phyloP scores from a whole-genome alignment of 2,797 vertebrate species.

The Hozukius guyotensis region DNA sequence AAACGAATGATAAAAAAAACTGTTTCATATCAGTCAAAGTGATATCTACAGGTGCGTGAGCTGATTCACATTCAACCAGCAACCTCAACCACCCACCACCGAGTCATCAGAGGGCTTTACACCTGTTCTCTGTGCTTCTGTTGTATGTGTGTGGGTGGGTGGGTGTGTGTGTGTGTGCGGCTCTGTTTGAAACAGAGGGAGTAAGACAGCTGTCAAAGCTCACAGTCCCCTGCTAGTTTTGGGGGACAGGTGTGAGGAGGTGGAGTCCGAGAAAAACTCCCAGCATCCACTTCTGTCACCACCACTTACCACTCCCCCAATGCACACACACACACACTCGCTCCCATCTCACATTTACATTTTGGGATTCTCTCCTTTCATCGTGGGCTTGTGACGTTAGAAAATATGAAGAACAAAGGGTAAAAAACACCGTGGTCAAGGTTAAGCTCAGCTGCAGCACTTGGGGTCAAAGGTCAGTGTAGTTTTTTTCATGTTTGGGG shows the following conservation, averaged over 20 bases:
- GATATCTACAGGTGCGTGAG: slow-evolving; percentile 11
- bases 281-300: slow-evolving; percentile 27
- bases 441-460: not conserved
- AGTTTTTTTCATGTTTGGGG: not conserved
- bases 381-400: not conserved
- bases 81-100: slow-evolving; percentile 31
- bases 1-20: not conserved
- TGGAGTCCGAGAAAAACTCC: slow-evolving; percentile 28
- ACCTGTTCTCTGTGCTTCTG: slow-evolving; percentile 39
- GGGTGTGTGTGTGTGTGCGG: slow-evolving; percentile 1
- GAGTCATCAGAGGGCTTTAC: slow-evolving; percentile 39
- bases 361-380: not conserved
- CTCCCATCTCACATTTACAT: not conserved
- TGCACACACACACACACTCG: not conserved
- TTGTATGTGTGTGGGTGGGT: slow-evolving; percentile 8
- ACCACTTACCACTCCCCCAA: not conserved
- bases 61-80: slow-evolving; percentile 24
- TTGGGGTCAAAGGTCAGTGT: slow-evolving; percentile 47
- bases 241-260: slow-evolving; percentile 66
- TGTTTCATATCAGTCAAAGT: not conserved
- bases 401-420: not conserved
- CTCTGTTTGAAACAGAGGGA: slow-evolving; percentile 39
- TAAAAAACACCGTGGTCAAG: slow-evolving; percentile 1
- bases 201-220: slow-evolving; percentile 69
- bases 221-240: slow-evolving; percentile 68